Base-by-base conservation (phyloP, 2,113 vertebrate genomes). In the Cheilinus undulatus region DNA sequence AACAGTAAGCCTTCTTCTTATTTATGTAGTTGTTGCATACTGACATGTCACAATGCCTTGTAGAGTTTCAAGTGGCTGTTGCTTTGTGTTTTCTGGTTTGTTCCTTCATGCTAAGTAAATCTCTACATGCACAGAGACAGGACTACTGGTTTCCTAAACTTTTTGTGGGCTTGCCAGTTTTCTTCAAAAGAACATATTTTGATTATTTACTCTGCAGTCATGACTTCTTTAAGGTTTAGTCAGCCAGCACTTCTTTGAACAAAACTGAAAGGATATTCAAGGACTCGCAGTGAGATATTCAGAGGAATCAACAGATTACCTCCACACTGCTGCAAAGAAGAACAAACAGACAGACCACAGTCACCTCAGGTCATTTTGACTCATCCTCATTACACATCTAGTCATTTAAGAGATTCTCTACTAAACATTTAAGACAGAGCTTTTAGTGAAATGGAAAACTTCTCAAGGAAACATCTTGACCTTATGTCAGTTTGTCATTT, bases 391-490 rank as follows among this genome's bases (percentile, higher is more conserved):
- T 45, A 58, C 23, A 40, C 42, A 7, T 23, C 23, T 14, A 24
- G n/a, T 48, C 38, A 8, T 53, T 53, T 34, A 45, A 24, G 17
- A 58, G 4, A 36, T 27, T n/a, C 52, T 42, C 27, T 9, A 2
- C 38, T 45, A 52, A 52, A 70, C 48, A 61, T 69, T 48, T 62
- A 7, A 43, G 8, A 50, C 54, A 23, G 14, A 22, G 54, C 38
- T 53, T 61, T 70, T 40, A 38, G 43, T 28, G 23, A 61, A 52
- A 42, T 60, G 24, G 40, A 46, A 53, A 72, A 45, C 27, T 30
- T 14, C 30, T 50, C 14, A 59, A 40, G 23, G 45, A 40, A 24
- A 22, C 14, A 5, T 57, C 65, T 48, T 48, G 38, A 67, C 51
- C 20, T 45, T 24, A 54, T 54, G 28, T 46, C 15, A 30, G 19